Evolutionary conservation across 2,113 vertebrate species (phyloP).

Genomic region (Porphyrio hochstetteri): DNA sequence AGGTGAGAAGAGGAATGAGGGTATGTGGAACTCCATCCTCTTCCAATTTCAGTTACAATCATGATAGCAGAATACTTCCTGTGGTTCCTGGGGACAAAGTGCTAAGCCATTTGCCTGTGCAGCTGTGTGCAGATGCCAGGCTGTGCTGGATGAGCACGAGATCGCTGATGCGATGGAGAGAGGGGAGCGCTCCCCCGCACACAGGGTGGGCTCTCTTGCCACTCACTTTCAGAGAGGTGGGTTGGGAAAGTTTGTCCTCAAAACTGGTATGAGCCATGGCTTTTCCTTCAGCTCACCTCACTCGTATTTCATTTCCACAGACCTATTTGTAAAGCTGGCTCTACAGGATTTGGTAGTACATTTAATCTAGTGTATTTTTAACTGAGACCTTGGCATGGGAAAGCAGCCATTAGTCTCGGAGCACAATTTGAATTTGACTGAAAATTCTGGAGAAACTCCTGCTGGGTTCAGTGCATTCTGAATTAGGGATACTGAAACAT

Average conservation of each 20-base stretch:
- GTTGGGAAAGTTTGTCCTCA: background rate
- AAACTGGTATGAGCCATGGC: background rate
- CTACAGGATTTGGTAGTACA: background rate
- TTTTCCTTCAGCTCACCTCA: background rate
- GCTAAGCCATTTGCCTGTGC: background rate
- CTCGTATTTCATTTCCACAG: background rate
- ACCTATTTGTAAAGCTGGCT: background rate
- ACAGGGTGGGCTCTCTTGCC: rapidly evolving
- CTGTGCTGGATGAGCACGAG: rapidly evolving
- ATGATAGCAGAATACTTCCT: background rate
- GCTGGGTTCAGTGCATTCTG: background rate
- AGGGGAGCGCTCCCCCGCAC: rapidly evolving
- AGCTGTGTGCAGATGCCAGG: rapidly evolving
- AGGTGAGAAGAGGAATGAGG: background rate
- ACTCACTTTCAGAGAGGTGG: background rate
- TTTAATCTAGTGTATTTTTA: background rate
- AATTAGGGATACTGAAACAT: background rate
- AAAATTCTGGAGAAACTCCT: background rate
- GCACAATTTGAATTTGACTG: background rate
- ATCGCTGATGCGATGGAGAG: rapidly evolving
- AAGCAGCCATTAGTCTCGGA: background rate
- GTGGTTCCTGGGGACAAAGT: background rate
- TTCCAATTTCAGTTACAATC: background rate
- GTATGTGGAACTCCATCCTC: background rate
- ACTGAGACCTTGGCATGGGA: background rate